Conservation (phyloP, 2,113 vertebrate genomes). For the Typhlomys cinereus region DNA sequence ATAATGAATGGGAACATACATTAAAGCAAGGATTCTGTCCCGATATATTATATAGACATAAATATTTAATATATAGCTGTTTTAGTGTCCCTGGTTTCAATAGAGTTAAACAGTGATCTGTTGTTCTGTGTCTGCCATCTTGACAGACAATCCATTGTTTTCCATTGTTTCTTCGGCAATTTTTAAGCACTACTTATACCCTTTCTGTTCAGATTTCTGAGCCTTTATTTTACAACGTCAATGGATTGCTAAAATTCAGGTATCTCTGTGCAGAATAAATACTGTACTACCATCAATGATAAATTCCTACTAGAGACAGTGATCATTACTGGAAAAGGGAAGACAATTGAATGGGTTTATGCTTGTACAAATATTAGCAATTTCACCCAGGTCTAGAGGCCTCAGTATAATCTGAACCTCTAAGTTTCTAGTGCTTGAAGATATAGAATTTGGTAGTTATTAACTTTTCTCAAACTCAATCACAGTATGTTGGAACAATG, state of each 20-base stretch:
- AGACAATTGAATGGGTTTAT: neutral
- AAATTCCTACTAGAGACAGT: neutral
- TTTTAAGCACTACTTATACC: neutral
- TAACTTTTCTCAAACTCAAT: neutral
- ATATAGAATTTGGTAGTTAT: neutral
- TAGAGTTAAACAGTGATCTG: too few relatives aligned
- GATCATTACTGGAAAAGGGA: neutral
- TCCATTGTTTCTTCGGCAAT: neutral
- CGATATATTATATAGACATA: neutral
- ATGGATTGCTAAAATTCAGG: neutral
- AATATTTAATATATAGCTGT: neutral
- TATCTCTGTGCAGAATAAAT: neutral
- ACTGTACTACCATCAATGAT: neutral
- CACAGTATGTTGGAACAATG: accelerated
- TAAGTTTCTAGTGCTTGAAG: neutral
- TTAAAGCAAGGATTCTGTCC: neutral
- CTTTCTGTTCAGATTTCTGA: neutral
- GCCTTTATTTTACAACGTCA: neutral
- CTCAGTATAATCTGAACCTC: neutral
- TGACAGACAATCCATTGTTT: neutral
- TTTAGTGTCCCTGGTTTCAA: neutral
- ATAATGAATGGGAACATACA: neutral
- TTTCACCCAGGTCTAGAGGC: neutral
- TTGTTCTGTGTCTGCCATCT: too few relatives aligned
- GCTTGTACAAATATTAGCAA: neutral